Conservation (phyloP, 2,888 invertebrate genomes). For the Cepaea hortensis region DNA sequence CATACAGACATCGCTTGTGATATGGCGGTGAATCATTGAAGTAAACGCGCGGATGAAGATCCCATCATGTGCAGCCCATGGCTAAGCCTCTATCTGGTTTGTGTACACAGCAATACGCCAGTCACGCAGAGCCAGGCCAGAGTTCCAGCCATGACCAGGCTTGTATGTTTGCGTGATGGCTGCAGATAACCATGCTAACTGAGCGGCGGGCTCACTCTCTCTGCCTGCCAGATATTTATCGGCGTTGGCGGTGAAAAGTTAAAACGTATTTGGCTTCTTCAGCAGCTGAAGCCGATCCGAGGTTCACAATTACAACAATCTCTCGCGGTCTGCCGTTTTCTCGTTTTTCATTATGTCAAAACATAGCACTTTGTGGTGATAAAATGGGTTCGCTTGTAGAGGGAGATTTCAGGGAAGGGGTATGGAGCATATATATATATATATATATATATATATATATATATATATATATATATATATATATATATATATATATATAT, state of each 20-base stretch:
- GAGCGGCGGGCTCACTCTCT: not conserved
- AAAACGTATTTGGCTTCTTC: not conserved
- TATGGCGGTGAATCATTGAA: not conserved
- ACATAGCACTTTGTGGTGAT: too few relatives aligned
- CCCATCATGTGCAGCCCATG: not conserved
- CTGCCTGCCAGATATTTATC: not conserved
- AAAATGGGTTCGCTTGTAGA: too few relatives aligned
- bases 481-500: not conserved
- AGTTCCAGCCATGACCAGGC: not conserved
- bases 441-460: not conserved
- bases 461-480: not conserved
- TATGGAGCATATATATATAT: too few relatives aligned
- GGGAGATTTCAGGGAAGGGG: too few relatives aligned
- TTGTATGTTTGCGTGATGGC: conserved; percentile 5
- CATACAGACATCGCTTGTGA: not conserved
- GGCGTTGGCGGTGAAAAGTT: not conserved
- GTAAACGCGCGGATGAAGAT: not conserved
- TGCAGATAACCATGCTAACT: not conserved
- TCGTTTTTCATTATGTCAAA: too few relatives aligned
- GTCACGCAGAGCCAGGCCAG: not conserved
- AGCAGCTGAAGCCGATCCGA: not conserved
- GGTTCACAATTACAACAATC: too few relatives aligned
- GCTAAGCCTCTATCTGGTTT: not conserved
- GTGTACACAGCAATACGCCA: not conserved
- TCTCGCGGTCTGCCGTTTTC: too few relatives aligned